Percentiles rank a stretch among this genome's conserved stretches.
These are phyloP conservation scores for Drosophila mojavensis DNA, from an alignment of 1,140 invertebrate species.

Conservation along the genomic window DNA sequence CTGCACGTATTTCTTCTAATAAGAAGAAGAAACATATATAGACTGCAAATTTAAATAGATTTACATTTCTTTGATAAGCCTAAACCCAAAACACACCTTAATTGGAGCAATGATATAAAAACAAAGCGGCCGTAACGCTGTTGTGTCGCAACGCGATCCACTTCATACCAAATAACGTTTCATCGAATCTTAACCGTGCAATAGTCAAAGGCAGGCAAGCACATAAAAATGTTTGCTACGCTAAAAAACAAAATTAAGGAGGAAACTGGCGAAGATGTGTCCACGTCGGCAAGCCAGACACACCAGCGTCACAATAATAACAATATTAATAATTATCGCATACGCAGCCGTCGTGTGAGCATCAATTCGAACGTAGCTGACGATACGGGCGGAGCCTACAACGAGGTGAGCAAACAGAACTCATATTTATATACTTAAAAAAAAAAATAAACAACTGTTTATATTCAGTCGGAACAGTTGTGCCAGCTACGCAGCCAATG, in stretches of 20 bases:
- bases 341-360: constrained; percentile 86
- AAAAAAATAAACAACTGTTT: constrained; percentile 44
- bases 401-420: constrained; percentile 55
- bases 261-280: constrained; percentile 89
- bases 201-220: constrained; percentile 4
- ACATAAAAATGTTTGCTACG: constrained; percentile 86
- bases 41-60: constrained; percentile 65
- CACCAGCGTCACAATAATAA: constrained; percentile 52
- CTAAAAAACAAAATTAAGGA: constrained; percentile 90
- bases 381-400: constrained; percentile 64
- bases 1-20: constrained; percentile 34
- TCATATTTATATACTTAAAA: constrained; percentile 32
- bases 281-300: constrained; percentile 53
- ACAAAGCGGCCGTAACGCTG: constrained; percentile 6
- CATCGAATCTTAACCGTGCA: background rate
- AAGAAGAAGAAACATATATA: constrained; percentile 43
- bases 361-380: constrained; percentile 85
- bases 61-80: constrained; percentile 72
- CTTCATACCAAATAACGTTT: constrained; percentile 19
- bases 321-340: constrained; percentile 83
- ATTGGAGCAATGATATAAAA: constrained; percentile 60
- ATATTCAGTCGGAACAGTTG: constrained; percentile 86
- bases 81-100: constrained; percentile 40
- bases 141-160: constrained; percentile 37
- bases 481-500: constrained; percentile 88